These are phyloP conservation scores for Myripristis jacobus DNA, from an alignment of 2,797 vertebrate genomes.

Conservation along the genomic window DNA sequence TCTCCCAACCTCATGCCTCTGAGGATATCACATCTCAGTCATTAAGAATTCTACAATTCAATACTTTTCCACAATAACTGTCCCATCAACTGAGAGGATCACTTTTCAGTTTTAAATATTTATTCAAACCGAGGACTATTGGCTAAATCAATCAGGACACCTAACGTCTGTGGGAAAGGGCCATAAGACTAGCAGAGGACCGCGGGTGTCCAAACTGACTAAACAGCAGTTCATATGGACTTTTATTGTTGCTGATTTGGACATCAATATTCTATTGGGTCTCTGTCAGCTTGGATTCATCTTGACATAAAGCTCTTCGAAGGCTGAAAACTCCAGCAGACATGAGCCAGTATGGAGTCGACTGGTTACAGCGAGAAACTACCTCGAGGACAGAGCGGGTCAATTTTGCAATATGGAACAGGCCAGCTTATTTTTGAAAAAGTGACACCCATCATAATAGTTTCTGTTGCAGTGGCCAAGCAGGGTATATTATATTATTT, in stretches of 20 bases:
- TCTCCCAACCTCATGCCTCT: conserved; percentile 21
- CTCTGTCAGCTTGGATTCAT: conserved; percentile 61
- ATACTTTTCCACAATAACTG: too few species aligned
- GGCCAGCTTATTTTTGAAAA: conserved; percentile 38
- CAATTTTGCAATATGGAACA: conserved; percentile 60
- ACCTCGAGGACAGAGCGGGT: conserved; percentile 27
- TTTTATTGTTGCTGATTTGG: conserved; percentile 68
- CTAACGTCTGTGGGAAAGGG: conserved; percentile 27
- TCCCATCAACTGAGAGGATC: too few species aligned
- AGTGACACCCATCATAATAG: conserved; percentile 19
- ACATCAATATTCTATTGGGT: conserved; percentile 63
- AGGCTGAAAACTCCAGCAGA: conserved; percentile 42
- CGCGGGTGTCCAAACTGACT: conserved; percentile 25
- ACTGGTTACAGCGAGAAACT: conserved; percentile 41
- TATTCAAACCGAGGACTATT: neutral
- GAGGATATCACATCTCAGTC: conserved; percentile 19
- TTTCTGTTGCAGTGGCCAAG: conserved; percentile 23
- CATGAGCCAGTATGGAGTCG: conserved; percentile 47
- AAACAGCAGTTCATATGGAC: conserved; percentile 56
- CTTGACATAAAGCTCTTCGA: conserved; percentile 44
- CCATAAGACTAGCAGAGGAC: conserved; percentile 19
- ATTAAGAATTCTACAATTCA: neutral
- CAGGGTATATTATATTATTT: conserved; percentile 8
- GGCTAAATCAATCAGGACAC: conserved; percentile 24
- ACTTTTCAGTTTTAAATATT: conserved; percentile 4